A percentile compares a stretch with the other conserved stretches of the same genome.
phyloP scores from a whole-genome alignment of 1,140 invertebrate species.

The Hirudo medicinalis region DNA sequence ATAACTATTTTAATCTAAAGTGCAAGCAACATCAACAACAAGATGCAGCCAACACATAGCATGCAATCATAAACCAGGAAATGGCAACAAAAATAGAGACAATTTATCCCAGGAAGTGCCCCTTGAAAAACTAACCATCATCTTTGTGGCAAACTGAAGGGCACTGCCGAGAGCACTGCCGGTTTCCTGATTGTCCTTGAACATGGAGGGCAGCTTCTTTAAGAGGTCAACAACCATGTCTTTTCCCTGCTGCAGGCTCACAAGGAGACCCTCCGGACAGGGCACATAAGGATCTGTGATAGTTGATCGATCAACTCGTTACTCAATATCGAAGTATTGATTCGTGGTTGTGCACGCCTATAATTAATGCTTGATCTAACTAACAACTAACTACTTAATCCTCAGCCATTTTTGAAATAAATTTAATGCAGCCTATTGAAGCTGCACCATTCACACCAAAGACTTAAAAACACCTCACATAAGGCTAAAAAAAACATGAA shows the following conservation, averaged over 20 bases:
- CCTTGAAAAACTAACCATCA: conserved; percentile 54
- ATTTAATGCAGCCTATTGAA: background rate
- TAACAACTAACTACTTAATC: no score
- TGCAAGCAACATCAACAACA: background rate
- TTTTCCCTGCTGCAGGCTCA: conserved; percentile 73
- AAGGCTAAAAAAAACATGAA: no score
- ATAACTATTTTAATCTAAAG: no score
- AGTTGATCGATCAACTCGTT: background rate
- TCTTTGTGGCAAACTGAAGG: conserved; percentile 75
- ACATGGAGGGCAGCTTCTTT: conserved; percentile 62
- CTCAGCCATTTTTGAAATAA: background rate
- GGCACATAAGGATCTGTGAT: conserved; percentile 47
- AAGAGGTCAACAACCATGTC: conserved; percentile 68
- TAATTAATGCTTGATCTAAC: background rate
- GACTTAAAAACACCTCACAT: no score
- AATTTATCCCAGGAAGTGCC: background rate
- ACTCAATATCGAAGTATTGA: no score
- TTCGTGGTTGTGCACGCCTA: background rate
- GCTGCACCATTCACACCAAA: no score
- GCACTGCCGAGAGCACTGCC: conserved; percentile 78
- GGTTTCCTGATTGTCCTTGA: conserved; percentile 56
- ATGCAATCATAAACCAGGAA: background rate
- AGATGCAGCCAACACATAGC: background rate
- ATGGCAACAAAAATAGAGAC: background rate
- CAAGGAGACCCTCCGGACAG: conserved; percentile 69